Base-by-base conservation (phyloP, 2,888 invertebrate genomes). In the Lordiphosa fenestrarum region DNA sequence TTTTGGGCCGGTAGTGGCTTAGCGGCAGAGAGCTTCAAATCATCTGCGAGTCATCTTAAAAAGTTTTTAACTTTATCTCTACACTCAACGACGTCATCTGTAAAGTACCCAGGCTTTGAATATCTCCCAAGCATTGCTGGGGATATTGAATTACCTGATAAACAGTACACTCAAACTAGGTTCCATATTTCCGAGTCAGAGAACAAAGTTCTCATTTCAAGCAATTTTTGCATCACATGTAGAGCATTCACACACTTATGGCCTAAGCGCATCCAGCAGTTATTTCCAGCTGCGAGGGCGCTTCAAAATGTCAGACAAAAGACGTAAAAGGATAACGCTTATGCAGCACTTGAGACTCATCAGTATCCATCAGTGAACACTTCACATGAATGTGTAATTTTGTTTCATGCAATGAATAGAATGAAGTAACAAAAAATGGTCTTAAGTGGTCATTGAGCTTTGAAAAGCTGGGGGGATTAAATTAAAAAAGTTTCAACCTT, bases 351-450 rank as follows among this genome's bases (percentile, higher is more conserved):
- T 38, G 55, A 63, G 65, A 63, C 64, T 55, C 55, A 55, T 55
- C 46, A 50, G 49, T 46, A 33, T 44, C 15, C 30, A 44, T 33
- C 44, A 30, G 25, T 47, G 35, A 36, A n/a, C 65, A 64, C 15
- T 19, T 55, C 56, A 42, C 50, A 63, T 64, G 56, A 64, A 55
- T 47, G 55, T 63, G 55, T 63, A 54, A 62, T 65, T 64, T 65
- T 19, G 23, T 48, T 7, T 21, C 12, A 50, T 19, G 48, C 30
- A 52, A 57, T 57, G 66, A 65, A 65, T 65, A 25, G 46, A 51
- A 38, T 37, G 33, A 55, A 50, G 65, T 13, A 41, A 38, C 55
- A 64, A 41, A 55, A 63, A 30, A 30, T 9, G 30, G 36, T 46
- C 39, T 64, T 49, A 39, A 64, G 63, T 63, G 56, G 65, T 65